A percentile compares a stretch with the other conserved stretches of the same genome.
Evolutionary conservation across 2,797 vertebrate genomes (phyloP).

Genomic region (Brachymystax lenok): DNA sequence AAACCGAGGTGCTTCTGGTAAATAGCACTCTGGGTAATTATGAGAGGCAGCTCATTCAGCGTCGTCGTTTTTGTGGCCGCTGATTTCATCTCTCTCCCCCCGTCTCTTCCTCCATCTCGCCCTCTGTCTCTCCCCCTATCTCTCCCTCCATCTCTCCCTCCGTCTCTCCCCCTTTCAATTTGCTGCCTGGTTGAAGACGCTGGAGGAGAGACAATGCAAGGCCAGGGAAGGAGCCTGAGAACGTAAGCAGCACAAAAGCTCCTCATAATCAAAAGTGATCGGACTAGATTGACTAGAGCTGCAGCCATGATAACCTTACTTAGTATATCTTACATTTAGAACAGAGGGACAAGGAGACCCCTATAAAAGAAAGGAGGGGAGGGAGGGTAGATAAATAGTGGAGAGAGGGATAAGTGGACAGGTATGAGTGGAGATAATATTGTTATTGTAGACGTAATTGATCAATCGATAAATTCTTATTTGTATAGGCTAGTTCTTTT

Average conservation of each 20-base stretch:
- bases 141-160: background rate
- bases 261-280: constrained; percentile 67
- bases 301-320: constrained; percentile 28
- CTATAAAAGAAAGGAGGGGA: background rate
- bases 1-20: constrained; percentile 63
- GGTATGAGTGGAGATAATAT: background rate
- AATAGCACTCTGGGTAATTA: constrained; percentile 70
- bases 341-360: background rate
- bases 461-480: constrained; percentile 15
- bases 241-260: constrained; percentile 40
- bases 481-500: constrained; percentile 16
- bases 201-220: constrained; percentile 36
- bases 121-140: too few relatives aligned
- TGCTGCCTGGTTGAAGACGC: constrained; percentile 70
- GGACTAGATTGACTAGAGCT: constrained; percentile 28
- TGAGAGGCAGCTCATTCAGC: constrained; percentile 60
- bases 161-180: constrained; percentile 69
- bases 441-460: background rate
- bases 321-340: background rate
- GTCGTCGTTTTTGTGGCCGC: constrained; percentile 50
- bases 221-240: constrained; percentile 28
- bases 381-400: background rate
- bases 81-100: constrained; percentile 14
- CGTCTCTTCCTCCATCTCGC: constrained; percentile 8
- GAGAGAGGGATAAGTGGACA: background rate